These are phyloP conservation scores for Eupithecia exiguata DNA, from an alignment of 2,888 invertebrate species.

Conservation along the genomic window DNA sequence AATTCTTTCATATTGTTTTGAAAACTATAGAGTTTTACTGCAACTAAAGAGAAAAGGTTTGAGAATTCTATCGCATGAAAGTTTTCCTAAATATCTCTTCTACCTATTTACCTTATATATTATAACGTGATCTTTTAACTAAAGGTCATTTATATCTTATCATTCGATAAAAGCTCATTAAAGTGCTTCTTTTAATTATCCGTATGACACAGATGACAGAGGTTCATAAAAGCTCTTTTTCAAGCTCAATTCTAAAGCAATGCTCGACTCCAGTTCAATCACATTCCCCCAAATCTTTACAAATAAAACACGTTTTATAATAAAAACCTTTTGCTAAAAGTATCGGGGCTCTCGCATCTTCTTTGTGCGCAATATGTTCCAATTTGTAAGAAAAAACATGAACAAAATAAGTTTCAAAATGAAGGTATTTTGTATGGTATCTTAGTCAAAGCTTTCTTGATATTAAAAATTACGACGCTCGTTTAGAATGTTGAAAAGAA, in stretches of 20 bases:
- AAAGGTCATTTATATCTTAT: too few relatives aligned
- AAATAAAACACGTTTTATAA: conserved; percentile 14
- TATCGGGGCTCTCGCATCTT: conserved; percentile 32
- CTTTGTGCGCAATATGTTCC: conserved; percentile 52
- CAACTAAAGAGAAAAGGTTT: not conserved
- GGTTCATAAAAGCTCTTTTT: not conserved
- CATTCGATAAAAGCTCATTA: not conserved
- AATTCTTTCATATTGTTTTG: not conserved
- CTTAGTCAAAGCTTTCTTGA: conserved; percentile 52
- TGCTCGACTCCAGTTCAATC: conserved; percentile 13
- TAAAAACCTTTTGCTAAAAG: conserved; percentile 32
- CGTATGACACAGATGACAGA: not conserved
- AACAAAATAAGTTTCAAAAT: conserved; percentile 50
- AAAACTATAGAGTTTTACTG: not conserved
- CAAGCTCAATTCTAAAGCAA: not conserved
- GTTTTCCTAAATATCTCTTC: too few relatives aligned
- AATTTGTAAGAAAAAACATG: conserved; percentile 49
- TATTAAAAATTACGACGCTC: conserved; percentile 50
- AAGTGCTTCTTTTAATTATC: not conserved
- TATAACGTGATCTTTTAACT: too few relatives aligned
- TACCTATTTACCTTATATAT: too few relatives aligned
- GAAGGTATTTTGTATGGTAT: conserved; percentile 44
- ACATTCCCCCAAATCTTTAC: conserved; percentile 12
- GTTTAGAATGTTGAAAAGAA: conserved; percentile 31
- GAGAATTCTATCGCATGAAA: not conserved